Base-by-base conservation (phyloP, 2,888 invertebrate species). In the Andrena bucephala region DNA sequence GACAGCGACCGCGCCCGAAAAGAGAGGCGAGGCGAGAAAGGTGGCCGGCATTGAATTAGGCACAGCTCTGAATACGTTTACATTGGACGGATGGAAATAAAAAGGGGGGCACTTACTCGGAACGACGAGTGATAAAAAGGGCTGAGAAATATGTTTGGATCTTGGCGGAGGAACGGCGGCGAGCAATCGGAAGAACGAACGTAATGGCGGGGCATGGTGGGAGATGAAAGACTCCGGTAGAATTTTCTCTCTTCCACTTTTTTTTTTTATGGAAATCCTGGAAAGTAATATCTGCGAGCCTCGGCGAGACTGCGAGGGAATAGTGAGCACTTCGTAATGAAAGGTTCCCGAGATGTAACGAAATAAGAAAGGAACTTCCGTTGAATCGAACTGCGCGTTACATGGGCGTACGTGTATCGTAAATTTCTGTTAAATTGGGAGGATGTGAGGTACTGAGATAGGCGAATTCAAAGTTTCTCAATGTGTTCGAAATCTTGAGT, bases 261-360 rank as follows among this genome's bases (percentile, higher is more conserved):
- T 57, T 20, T 20, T 57, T 92, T 89, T 91, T 88, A 90, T 91
- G 91, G 90, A 93, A 93, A 93, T 92, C 89, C 80, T 87, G 57
- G 48, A 80, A 87, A 89, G 91, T 91, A 92, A 92, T 92, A 91
- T 90, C 88, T 85, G 83, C 81, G 66, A 75, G 67, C 75, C 71
- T 36, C 13, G 77, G 78, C 68, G 73, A 75, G 83, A 78, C 67
- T 67, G 0, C 36, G 4, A 60, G 54, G 65, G 42, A 42, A 42
- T 42, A 16, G 76, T 36, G 83, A 85, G 86, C 84, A 85, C 82
- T 76, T 85, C 85, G 89, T 90, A 92, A 92, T 91, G 90, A 90
- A 90, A 90, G 88, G 85, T 87, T 65, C 79, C 85, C 87, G 83
- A 63, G 85, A 81, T 76, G 85, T 86, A 83, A 86, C 77, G 74